These are phyloP conservation scores for Pontoporia blainvillei DNA, from an alignment of 2,113 vertebrate species.

Conservation along the genomic window DNA sequence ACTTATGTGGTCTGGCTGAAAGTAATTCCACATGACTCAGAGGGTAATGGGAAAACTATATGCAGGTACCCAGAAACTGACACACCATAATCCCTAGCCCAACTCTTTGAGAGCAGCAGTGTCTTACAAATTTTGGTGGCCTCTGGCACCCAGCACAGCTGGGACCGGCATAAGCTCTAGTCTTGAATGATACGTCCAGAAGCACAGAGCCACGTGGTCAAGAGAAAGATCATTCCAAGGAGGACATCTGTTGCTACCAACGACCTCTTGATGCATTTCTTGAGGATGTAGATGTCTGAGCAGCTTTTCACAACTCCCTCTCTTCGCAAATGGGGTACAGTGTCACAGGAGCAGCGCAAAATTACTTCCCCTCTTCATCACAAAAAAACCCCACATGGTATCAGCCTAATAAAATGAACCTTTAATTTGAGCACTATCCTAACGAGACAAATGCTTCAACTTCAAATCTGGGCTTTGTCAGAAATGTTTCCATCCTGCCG, in stretches of 20 bases:
- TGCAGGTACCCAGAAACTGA: neutral
- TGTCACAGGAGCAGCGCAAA: neutral
- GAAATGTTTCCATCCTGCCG: neutral
- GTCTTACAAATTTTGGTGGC: neutral
- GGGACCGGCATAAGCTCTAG: neutral
- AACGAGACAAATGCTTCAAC: neutral
- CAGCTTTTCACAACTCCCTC: neutral
- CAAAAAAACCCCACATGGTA: accelerated
- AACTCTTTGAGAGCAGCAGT: neutral
- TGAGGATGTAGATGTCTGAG: neutral
- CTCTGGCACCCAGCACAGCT: neutral
- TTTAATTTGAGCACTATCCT: neutral
- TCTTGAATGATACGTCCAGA: neutral
- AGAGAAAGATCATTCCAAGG: neutral
- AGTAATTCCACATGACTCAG: neutral
- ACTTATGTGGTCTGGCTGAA: neutral
- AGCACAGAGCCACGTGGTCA: too few species aligned
- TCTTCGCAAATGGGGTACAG: neutral
- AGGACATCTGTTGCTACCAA: neutral
- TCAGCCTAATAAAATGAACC: neutral
- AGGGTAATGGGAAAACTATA: neutral
- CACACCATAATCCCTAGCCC: too few species aligned
- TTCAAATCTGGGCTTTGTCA: neutral
- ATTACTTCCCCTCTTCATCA: neutral
- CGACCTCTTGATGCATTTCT: neutral